Evolutionary conservation across 2,797 vertebrate species (phyloP).

Genomic region (Argyrosomus regius): DNA sequence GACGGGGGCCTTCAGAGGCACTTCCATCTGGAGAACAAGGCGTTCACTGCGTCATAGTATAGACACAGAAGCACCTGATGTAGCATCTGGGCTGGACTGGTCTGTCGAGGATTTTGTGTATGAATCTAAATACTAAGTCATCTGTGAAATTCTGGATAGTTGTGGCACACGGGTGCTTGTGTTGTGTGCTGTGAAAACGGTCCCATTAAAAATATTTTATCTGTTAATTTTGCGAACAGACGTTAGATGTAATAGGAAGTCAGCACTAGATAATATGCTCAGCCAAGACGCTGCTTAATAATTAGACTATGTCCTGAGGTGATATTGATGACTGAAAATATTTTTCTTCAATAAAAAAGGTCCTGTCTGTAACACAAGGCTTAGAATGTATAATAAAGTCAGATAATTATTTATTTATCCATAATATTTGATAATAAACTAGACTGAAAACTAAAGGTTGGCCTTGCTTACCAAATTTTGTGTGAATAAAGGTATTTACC

Average conservation of each 20-base stretch:
- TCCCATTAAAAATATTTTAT: slow-evolving; percentile 43
- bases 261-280: slow-evolving; percentile 30
- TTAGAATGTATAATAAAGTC: slow-evolving; percentile 44
- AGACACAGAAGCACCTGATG: slow-evolving; percentile 42
- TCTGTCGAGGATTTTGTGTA: slow-evolving; percentile 24
- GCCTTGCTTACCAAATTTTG: slow-evolving; percentile 13
- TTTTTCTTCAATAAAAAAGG: slow-evolving; percentile 42
- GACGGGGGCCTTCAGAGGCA: slow-evolving; percentile 32
- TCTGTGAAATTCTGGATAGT: slow-evolving; percentile 26
- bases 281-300: slow-evolving; percentile 29
- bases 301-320: slow-evolving; percentile 55
- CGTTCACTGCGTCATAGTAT: slow-evolving; percentile 1
- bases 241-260: slow-evolving; percentile 28
- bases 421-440: slow-evolving; percentile 28
- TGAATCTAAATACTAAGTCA: slow-evolving; percentile 14
- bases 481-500: background rate
- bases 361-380: slow-evolving; percentile 10
- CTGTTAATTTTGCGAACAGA: slow-evolving; percentile 34
- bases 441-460: slow-evolving; percentile 8
- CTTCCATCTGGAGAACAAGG: slow-evolving; percentile 49
- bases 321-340: slow-evolving; percentile 52
- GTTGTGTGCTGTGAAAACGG: slow-evolving; percentile 24
- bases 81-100: slow-evolving; percentile 16
- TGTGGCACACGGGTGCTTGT: background rate
- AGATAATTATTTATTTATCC: slow-evolving; percentile 29